phyloP scores from a whole-genome alignment of 2,888 invertebrate genomes.

The Galerucella pusilla region DNA sequence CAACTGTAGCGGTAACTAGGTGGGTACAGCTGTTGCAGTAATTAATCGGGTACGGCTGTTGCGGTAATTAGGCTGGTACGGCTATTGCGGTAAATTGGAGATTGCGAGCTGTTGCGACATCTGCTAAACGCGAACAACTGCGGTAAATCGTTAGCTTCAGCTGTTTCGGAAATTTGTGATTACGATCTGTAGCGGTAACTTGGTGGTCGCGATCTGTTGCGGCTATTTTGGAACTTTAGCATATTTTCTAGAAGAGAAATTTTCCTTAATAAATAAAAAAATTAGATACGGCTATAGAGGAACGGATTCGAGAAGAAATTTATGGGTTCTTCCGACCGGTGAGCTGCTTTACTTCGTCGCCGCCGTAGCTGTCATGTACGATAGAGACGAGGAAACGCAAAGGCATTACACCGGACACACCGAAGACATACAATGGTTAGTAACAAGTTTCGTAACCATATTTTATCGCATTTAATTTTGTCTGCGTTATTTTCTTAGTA shows the following conservation, averaged over 20 bases:
- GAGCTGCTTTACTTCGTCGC: constrained; percentile 94
- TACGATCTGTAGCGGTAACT: too few relatives aligned
- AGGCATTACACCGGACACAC: constrained; percentile 92
- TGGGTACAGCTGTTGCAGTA: too few relatives aligned
- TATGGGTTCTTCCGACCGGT: constrained; percentile 93
- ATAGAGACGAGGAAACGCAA: constrained; percentile 87
- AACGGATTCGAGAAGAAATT: constrained; percentile 86
- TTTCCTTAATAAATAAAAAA: constrained; percentile 57
- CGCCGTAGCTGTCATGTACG: constrained; percentile 88
- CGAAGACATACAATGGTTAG: constrained; percentile 91
- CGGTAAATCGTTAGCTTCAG: too few relatives aligned
- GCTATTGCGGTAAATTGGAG: too few relatives aligned
- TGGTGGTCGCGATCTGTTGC: too few relatives aligned
- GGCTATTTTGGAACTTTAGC: too few relatives aligned
- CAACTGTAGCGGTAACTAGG: too few relatives aligned
- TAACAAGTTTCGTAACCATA: neutral
- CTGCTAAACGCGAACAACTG: too few relatives aligned
- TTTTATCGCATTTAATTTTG: neutral
- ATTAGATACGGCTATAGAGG: constrained; percentile 92
- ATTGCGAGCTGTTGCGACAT: too few relatives aligned
- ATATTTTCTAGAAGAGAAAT: neutral
- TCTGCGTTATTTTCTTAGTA: constrained; percentile 66
- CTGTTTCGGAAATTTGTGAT: too few relatives aligned
- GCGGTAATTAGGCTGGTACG: too few relatives aligned
- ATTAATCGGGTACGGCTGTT: too few relatives aligned